Evolutionary conservation across 2,113 vertebrate genomes (phyloP), one percentile per base, ranked within the genome.

Genomic region (Paradoxurus hermaphroditus): DNA sequence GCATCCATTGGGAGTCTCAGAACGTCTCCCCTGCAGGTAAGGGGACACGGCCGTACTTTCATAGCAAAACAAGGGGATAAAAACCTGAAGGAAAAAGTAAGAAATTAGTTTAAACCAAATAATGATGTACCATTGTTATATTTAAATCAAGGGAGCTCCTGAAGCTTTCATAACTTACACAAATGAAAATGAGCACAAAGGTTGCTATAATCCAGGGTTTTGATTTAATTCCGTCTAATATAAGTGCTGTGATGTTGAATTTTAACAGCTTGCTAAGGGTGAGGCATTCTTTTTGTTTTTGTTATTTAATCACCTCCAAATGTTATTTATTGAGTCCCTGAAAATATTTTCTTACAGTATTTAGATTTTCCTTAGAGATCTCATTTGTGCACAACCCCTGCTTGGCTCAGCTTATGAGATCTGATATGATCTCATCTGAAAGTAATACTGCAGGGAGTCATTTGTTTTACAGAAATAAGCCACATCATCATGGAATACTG

Each of bases 321-420:
- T 93, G 41, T 72, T 81, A 91, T 96, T 82, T 97, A 93, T 84
- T 85, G 70, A 96, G 51, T 87, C 1, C 4, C 51, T 67, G 65
- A 90, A 90, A 95, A 56, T 79, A 72, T 49, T 96, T 97, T 51
- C 65, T 94, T 86, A 62, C 7, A 81, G n/a, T 51, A 56, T 34
- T 79, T 97, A 0, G 0, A 89, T 93, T 97, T 90, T 98, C 88
- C 93, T 97, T 97, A 13, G 96, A 98, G 97, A 94, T 97, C 91
- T 97, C 56, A 67, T 96, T 97, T 97, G 23, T 78, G 49, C 72
- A 92, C n/a, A 81, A 25, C 23, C 86, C 86, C 90, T 96, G 86
- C 73, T 67, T 88, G 25, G 65, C 86, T 97, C 78, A 90, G 93
- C 78, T 72, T 14, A 93, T 92, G 90, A 41, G 4, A 97, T 93